Conservation (phyloP, 2,888 invertebrate species). For the Ornithoptera alexandrae region DNA sequence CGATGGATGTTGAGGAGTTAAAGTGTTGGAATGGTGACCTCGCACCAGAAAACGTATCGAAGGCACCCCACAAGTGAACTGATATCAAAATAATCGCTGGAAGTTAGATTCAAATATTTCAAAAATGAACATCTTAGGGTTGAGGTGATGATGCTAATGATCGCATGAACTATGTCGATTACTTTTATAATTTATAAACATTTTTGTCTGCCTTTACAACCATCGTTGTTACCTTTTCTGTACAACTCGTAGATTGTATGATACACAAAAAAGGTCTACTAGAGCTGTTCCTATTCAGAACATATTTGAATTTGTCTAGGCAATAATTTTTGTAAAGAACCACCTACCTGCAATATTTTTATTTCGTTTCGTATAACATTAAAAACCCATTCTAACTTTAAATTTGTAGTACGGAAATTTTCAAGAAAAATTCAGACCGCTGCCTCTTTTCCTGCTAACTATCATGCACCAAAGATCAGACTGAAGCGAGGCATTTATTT, state of each 20-base stretch:
- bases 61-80: no score
- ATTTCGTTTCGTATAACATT: slow-evolving; percentile 7
- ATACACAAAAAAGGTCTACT: not conserved
- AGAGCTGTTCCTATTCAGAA: not conserved
- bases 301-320: not conserved
- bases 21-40: no score
- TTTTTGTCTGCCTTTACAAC: no score
- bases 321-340: not conserved
- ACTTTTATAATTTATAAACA: no score
- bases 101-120: no score
- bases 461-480: not conserved
- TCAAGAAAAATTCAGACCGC: slow-evolving; percentile 2
- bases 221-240: no score
- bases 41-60: no score
- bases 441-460: slow-evolving; percentile 2
- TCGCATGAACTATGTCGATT: no score
- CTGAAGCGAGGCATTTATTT: slow-evolving; percentile 1
- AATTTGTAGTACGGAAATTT: slow-evolving; percentile 9
- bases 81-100: no score
- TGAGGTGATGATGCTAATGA: no score
- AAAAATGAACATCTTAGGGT: no score
- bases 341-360: not conserved
- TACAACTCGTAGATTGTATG: not conserved
- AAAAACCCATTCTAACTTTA: slow-evolving; percentile 11
- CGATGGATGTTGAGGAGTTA: no score